Conservation (phyloP, 2,113 vertebrate species). For the Megalops atlanticus region DNA sequence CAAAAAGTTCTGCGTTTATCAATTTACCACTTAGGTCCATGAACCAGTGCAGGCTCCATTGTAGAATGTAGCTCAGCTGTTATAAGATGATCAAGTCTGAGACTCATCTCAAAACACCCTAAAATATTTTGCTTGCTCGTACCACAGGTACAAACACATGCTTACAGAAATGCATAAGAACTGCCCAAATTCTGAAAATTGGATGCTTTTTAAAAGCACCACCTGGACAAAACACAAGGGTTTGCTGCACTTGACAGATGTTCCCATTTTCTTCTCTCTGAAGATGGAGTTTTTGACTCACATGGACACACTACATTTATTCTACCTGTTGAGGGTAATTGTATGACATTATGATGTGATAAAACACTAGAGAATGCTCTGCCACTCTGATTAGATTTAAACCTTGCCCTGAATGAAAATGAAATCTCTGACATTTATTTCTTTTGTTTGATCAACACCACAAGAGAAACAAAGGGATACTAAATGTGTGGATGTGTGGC, state of each 20-base stretch:
- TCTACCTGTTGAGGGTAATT: conserved; percentile 29
- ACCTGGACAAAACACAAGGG: not conserved
- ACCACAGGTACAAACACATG: not conserved
- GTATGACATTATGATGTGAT: conserved; percentile 57
- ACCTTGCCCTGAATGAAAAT: conserved; percentile 54
- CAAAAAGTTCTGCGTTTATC: no score
- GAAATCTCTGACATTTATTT: conserved; percentile 62
- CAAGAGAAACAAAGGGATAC: conserved; percentile 25
- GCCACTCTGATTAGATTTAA: conserved; percentile 60
- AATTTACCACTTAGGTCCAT: no score
- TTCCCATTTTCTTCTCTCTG: not conserved
- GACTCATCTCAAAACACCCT: not conserved
- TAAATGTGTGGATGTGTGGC: not conserved
- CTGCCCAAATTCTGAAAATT: not conserved
- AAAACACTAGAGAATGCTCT: conserved; percentile 54
- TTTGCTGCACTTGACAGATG: not conserved
- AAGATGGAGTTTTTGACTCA: not conserved
- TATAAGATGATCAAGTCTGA: no score
- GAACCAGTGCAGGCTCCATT: no score
- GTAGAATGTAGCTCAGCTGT: no score
- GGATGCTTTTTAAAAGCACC: not conserved
- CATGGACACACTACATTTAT: conserved; percentile 31
- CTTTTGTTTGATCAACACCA: conserved; percentile 56
- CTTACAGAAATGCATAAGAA: not conserved
- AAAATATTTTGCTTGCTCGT: not conserved